phyloP scores from a whole-genome alignment of 2,888 invertebrate genomes.

The Trissoscelio sp. region DNA sequence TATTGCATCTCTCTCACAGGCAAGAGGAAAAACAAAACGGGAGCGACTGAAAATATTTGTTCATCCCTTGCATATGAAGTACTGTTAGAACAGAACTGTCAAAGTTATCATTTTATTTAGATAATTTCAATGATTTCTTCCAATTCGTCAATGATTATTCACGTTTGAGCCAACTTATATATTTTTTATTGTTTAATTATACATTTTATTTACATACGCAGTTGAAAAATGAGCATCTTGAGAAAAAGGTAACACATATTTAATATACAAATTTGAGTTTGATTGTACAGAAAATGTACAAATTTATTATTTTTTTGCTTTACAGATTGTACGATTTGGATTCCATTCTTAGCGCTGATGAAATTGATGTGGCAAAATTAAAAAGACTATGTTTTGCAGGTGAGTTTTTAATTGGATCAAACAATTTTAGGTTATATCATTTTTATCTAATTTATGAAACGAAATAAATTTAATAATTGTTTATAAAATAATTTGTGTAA shows the following conservation, averaged over 20 bases:
- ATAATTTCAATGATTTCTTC: constrained; percentile 17
- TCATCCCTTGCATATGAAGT: background rate
- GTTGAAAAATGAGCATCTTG: constrained; percentile 77
- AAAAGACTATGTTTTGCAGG: constrained; percentile 92
- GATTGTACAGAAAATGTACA: background rate
- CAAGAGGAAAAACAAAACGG: background rate
- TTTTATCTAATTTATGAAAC: background rate
- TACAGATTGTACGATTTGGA: constrained; percentile 92
- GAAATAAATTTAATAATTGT: background rate
- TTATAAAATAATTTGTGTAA: background rate
- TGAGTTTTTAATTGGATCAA: constrained; percentile 82
- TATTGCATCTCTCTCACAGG: background rate
- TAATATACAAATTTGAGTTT: background rate
- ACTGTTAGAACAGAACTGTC: background rate
- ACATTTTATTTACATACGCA: background rate
- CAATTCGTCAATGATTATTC: background rate
- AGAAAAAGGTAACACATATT: constrained; percentile 73
- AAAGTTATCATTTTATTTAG: constrained; percentile 28
- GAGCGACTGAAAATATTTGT: background rate
- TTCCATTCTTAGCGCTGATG: constrained; percentile 88
- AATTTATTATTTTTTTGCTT: constrained; percentile 74
- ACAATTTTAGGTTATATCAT: constrained; percentile 22
- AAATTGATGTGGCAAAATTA: constrained; percentile 88
- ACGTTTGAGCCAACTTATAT: background rate
- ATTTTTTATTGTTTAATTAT: background rate